Base-by-base conservation (phyloP, 2,888 invertebrate species). In the Drosophila vallismaia region DNA sequence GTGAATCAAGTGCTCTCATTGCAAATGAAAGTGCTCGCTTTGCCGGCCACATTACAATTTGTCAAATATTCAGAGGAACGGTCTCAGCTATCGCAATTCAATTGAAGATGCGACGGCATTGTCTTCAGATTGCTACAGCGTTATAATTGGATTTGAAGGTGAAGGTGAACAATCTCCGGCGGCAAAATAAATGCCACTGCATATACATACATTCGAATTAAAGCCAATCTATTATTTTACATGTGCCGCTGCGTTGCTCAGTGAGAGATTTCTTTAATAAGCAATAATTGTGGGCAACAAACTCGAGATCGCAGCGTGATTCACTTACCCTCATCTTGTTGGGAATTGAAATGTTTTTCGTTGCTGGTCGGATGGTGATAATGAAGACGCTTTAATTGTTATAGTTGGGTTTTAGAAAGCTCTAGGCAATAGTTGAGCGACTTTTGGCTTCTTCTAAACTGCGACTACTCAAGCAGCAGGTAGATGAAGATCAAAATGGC, bases 401-500 rank as follows among this genome's bases (percentile, higher is more conserved):
- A 12, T 38, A 19, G 28, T 6, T 53, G 31, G 38, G 26, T 38
- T 50, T 48, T 49, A 58, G 55, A 82, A 59, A 69, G 71, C 74
- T 70, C 38, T 68, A 53, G 70, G 44, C 31, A 49, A 46, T 44
- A 48, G 73, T 66, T 50, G 44, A 58, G 51, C 42, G 45, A 58
- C 45, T 62, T 66, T 74, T 50, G 69, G 58, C 48, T 67, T 46
- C 66, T 64, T 38, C 45, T 51, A 26, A 8, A n/a, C 51, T 40
- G 55, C 54, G 49, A 66, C 80, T 84, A 90, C 53, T 90, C 89
- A 66, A 90, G 69, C 75, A 90, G 74, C 78, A 90, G 72, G 60
- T 90, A 90, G 59, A 90, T 78, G 72, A 90, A 90, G 60, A 90
- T 89, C 79, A 90, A 85, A 79, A 90, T 79, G 62, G 89, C 89